These are phyloP conservation scores for Dastarcus helophoroides DNA, from an alignment of 2,888 invertebrate species.

Conservation along the genomic window DNA sequence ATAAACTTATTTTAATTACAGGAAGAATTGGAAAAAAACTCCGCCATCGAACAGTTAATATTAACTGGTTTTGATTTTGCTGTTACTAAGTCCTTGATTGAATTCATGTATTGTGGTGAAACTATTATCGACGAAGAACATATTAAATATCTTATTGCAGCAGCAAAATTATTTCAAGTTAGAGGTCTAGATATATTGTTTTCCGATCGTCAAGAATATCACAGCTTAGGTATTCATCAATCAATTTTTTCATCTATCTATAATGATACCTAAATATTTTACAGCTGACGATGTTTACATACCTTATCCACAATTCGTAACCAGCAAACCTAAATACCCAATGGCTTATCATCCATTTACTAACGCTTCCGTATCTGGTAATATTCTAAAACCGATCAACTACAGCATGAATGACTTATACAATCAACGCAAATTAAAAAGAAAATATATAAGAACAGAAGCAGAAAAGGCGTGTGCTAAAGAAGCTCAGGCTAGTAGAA, in stretches of 20 bases:
- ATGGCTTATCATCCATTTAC: conserved; percentile 23
- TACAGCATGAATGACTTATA: conserved; percentile 19
- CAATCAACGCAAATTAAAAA: conserved; percentile 25
- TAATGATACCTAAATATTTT: conserved; percentile 9
- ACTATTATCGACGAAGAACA: conserved; percentile 57
- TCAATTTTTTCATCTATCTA: background rate
- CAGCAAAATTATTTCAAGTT: conserved; percentile 60
- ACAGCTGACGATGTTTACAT: conserved; percentile 26
- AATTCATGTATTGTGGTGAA: conserved; percentile 69
- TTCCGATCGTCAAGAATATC: conserved; percentile 34
- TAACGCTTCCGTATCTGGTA: conserved; percentile 14
- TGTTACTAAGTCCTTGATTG: conserved; percentile 58
- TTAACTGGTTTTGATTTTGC: conserved; percentile 59
- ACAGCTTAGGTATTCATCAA: conserved; percentile 11
- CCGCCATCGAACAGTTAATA: conserved; percentile 45
- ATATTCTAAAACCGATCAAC: conserved; percentile 17
- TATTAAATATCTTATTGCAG: conserved; percentile 55
- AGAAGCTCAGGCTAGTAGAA: conserved; percentile 36
- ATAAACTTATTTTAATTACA: conserved; percentile 28
- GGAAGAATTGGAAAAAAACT: conserved; percentile 48
- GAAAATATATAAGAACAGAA: conserved; percentile 27
- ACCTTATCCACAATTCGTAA: conserved; percentile 32
- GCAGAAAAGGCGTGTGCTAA: conserved; percentile 35
- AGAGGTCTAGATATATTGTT: conserved; percentile 46
- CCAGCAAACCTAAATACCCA: conserved; percentile 34